phyloP scores from a whole-genome alignment of 1,140 invertebrate genomes.

The Tetramorium alpestre region DNA sequence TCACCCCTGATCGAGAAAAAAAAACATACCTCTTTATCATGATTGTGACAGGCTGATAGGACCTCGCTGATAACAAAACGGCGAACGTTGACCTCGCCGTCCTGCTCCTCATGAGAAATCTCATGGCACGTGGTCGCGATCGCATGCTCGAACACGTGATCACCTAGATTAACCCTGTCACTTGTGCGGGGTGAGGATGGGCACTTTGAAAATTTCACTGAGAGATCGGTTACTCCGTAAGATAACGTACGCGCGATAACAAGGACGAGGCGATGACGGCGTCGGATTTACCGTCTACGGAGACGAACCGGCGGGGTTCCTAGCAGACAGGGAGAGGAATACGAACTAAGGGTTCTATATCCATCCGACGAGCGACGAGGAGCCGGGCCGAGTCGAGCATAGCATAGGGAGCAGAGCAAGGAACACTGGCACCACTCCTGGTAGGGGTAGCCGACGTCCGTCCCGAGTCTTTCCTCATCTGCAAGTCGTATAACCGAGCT shows the following conservation, averaged over 20 bases:
- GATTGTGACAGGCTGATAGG: background rate
- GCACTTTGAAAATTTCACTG: constrained; percentile 62
- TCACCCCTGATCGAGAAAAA: too few species aligned
- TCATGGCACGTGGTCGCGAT: constrained; percentile 38
- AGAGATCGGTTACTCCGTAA: constrained; percentile 33
- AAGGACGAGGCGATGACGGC: constrained; percentile 33
- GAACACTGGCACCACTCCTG: constrained; percentile 85
- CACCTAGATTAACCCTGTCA: constrained; percentile 48
- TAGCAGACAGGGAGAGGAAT: constrained; percentile 85
- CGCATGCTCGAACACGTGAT: constrained; percentile 47
- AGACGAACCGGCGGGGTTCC: constrained; percentile 79
- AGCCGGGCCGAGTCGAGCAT: constrained; percentile 85
- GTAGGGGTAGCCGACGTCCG: constrained; percentile 87
- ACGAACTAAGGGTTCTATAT: constrained; percentile 86
- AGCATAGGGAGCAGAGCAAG: constrained; percentile 88
- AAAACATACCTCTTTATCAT: constrained; percentile 43
- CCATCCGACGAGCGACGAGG: constrained; percentile 87
- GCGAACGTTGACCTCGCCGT: background rate
- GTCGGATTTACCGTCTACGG: constrained; percentile 68
- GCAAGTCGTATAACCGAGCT: constrained; percentile 95
- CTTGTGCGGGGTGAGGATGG: background rate
- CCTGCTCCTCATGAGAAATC: background rate
- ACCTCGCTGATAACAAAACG: background rate
- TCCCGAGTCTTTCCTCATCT: constrained; percentile 92
- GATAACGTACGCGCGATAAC: constrained; percentile 40